phyloP scores from a whole-genome alignment of 2,113 vertebrate species.

The Phrynosoma platyrhinos region DNA sequence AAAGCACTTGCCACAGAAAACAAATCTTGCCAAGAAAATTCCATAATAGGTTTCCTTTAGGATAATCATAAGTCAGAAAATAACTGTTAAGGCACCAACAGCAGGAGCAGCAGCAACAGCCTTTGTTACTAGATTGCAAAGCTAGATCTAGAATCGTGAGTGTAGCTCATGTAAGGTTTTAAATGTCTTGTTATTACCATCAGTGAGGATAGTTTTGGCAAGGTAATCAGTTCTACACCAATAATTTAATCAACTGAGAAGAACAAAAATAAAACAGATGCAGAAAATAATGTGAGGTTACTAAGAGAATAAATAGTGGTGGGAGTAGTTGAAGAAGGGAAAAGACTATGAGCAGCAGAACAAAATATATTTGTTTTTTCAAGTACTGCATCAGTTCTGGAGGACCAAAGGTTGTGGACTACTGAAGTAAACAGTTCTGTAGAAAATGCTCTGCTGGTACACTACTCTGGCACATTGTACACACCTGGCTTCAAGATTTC shows the following conservation, averaged over 20 bases:
- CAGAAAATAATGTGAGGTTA: not conserved
- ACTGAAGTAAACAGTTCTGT: not conserved
- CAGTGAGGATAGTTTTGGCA: not conserved
- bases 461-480: not conserved
- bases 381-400: too few relatives aligned
- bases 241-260: not conserved
- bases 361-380: too few relatives aligned
- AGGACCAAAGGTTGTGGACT: too few relatives aligned
- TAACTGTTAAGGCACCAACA: not conserved
- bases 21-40: too few relatives aligned
- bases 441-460: not conserved
- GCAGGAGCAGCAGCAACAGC: not conserved
- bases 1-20: too few relatives aligned
- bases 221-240: not conserved
- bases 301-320: not conserved
- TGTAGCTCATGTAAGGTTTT: not conserved
- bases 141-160: not conserved
- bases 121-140: not conserved
- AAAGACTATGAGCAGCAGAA: too few relatives aligned
- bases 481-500: slow-evolving; percentile 87
- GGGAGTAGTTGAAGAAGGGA: not conserved
- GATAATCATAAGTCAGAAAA: too few relatives aligned
- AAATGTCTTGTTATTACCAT: not conserved
- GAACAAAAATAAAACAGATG: not conserved
- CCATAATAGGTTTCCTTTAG: too few relatives aligned